Percentiles rank a stretch among this genome's conserved stretches.
These are phyloP conservation scores for Mustela nigripes DNA, from an alignment of 2,113 vertebrate genomes.

Conservation along the genomic window DNA sequence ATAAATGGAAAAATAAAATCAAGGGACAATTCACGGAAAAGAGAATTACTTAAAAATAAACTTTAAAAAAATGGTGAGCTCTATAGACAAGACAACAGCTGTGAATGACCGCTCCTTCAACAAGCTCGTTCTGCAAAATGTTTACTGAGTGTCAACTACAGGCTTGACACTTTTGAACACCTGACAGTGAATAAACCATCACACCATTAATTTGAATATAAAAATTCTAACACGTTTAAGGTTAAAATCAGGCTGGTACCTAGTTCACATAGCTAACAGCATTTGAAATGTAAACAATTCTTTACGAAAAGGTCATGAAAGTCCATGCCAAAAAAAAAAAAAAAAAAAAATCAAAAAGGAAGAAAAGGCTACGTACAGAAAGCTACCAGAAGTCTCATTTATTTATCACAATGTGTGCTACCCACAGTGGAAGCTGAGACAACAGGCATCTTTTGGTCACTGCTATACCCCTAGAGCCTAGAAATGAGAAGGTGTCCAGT, in stretches of 20 bases:
- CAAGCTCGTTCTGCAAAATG: neutral
- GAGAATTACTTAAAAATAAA: conserved; percentile 24
- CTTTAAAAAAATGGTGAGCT: neutral
- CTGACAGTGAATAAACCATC: neutral
- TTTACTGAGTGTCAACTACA: neutral
- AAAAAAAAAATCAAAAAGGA: neutral
- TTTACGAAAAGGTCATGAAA: neutral
- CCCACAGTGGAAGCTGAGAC: neutral
- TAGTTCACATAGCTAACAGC: neutral
- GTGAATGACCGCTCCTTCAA: neutral
- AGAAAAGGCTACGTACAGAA: neutral
- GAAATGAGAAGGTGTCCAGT: neutral
- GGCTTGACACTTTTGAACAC: neutral
- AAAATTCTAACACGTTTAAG: conserved; percentile 30
- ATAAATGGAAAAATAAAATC: neutral
- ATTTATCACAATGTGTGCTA: neutral
- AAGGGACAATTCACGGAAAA: neutral
- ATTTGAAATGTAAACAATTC: conserved; percentile 6
- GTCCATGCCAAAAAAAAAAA: neutral
- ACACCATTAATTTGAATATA: neutral
- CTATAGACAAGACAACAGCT: neutral
- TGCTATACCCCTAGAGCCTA: neutral
- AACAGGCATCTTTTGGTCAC: neutral
- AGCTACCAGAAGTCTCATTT: neutral
- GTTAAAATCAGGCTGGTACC: neutral